phyloP scores from a whole-genome alignment of 2,888 invertebrate species.

The Trypoxylon attenuatum region DNA sequence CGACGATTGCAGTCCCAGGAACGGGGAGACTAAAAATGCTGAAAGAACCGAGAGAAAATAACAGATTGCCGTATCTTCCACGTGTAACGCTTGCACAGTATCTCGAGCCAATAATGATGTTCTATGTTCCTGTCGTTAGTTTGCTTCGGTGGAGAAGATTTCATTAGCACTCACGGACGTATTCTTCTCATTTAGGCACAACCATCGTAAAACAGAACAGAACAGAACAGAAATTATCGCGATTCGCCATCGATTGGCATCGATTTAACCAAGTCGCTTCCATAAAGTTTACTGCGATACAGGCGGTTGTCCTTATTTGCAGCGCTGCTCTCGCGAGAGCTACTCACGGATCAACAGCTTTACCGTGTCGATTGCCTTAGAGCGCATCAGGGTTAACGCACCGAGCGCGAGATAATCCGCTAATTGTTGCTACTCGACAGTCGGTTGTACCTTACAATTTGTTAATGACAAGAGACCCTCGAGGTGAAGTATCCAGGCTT shows the following conservation, averaged over 20 bases:
- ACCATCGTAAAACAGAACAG: too few species aligned
- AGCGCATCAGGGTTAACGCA: too few species aligned
- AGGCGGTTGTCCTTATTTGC: too few species aligned
- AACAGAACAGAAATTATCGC: too few species aligned
- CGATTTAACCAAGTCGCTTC: too few species aligned
- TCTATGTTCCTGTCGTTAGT: slow-evolving; percentile 25
- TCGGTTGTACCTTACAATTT: slow-evolving; percentile 52
- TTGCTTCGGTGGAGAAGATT: slow-evolving; percentile 11
- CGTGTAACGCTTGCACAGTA: slow-evolving; percentile 40
- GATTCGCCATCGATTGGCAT: too few species aligned
- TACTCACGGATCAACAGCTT: too few species aligned
- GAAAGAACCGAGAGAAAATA: slow-evolving; percentile 22
- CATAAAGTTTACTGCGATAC: too few species aligned
- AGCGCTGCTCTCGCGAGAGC: too few species aligned
- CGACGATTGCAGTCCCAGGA: neutral
- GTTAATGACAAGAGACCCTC: slow-evolving; percentile 64
- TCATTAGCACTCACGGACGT: too few species aligned
- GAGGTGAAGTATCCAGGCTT: slow-evolving; percentile 63
- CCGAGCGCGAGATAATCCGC: slow-evolving; percentile 37
- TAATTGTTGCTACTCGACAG: slow-evolving; percentile 51
- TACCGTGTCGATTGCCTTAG: too few species aligned
- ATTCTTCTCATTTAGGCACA: too few species aligned
- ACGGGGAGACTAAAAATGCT: neutral
- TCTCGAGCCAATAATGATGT: slow-evolving; percentile 33
- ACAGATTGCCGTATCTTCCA: slow-evolving; percentile 46